Percentiles rank a stretch among this genome's conserved stretches.
Evolutionary conservation across 2,797 vertebrate genomes (phyloP).

Genomic region (Typhlichthys subterraneus): DNA sequence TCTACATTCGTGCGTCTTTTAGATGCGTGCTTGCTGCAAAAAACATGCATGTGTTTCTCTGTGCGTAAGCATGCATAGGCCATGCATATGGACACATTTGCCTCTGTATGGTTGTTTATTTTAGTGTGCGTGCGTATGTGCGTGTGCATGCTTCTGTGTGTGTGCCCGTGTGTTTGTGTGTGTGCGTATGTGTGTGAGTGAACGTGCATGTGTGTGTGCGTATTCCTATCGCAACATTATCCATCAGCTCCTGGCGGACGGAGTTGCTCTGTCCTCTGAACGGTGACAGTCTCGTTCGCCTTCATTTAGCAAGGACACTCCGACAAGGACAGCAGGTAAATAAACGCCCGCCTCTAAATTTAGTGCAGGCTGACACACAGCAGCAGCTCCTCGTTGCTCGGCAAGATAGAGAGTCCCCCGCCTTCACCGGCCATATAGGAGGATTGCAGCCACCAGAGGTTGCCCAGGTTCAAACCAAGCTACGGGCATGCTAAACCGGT

Average conservation of each 20-base stretch:
- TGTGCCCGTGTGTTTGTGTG: not conserved
- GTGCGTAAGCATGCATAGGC: too few species aligned
- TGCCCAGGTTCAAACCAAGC: conserved; percentile 25
- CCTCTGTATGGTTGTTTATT: not conserved
- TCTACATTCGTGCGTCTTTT: too few species aligned
- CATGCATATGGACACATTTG: not conserved
- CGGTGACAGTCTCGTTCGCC: conserved; percentile 64
- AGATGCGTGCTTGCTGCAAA: too few species aligned
- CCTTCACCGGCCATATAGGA: conserved; percentile 20
- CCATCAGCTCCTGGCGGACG: too few species aligned
- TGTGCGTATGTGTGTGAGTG: not conserved
- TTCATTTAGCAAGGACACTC: conserved; percentile 79
- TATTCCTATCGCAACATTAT: not conserved
- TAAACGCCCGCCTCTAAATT: conserved; percentile 72
- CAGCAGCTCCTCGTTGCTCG: conserved; percentile 25
- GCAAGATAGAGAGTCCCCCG: conserved; percentile 38
- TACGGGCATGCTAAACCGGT: conserved; percentile 4
- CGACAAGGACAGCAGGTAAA: conserved; percentile 77
- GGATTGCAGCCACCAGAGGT: conserved; percentile 18
- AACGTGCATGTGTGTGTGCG: not conserved
- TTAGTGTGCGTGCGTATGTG: too few species aligned
- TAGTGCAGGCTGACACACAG: conserved; percentile 50
- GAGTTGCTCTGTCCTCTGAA: conserved; percentile 54
- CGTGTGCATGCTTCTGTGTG: too few species aligned
- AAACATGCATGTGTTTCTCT: too few species aligned